Conservation (phyloP, 2,797 vertebrate species). For the Alfaro cultratus region DNA sequence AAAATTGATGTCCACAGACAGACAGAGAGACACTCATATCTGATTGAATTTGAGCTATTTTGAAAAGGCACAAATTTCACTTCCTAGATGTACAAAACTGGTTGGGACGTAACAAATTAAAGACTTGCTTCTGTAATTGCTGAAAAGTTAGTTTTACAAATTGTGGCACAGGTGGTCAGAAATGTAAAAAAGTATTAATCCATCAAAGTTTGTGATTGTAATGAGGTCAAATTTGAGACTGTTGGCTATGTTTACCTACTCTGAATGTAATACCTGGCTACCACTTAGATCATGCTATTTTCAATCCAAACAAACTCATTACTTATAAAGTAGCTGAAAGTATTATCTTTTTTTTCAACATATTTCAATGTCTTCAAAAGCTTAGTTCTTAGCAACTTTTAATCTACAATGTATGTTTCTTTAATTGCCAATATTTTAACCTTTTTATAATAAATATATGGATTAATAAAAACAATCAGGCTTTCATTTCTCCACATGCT, state of each 20-base stretch:
- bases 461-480: constrained; percentile 85
- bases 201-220: background rate
- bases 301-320: background rate
- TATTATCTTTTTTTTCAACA: background rate
- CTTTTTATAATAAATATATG: constrained; percentile 72
- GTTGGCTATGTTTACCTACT: background rate
- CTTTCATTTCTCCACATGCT: constrained; percentile 59
- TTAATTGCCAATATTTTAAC: constrained; percentile 5
- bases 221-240: background rate
- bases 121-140: background rate
- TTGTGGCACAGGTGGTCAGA: background rate
- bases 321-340: background rate
- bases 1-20: background rate
- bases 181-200: background rate
- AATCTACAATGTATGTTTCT: background rate
- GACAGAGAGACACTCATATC: background rate
- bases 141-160: background rate
- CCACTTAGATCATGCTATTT: background rate
- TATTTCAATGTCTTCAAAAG: background rate
- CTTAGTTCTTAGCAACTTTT: background rate
- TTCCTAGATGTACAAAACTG: background rate
- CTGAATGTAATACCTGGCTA: background rate
- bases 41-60: background rate
- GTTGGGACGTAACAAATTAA: background rate
- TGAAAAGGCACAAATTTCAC: background rate